Evolutionary conservation across 2,888 invertebrate genomes (phyloP), one percentile per base, ranked within the genome.

Genomic region (Ditula angustiorana): DNA sequence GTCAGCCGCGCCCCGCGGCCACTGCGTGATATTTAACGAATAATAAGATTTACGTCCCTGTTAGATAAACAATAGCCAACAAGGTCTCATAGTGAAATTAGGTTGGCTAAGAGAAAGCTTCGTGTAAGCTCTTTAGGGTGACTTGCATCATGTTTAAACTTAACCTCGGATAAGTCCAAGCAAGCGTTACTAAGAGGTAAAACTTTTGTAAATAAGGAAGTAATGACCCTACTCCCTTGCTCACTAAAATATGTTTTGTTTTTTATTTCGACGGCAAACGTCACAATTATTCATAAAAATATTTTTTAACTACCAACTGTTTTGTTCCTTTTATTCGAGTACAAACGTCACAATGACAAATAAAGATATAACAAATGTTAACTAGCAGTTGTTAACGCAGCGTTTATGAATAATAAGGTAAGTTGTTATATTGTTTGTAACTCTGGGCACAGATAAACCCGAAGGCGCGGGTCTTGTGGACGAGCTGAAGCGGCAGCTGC

Each of bases 401-500:
- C 41, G 5, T 16, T 10, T 10, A 19, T 41, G n/a, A n/a, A n/a
- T n/a, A n/a, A n/a, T n/a, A n/a, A n/a, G n/a, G n/a, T n/a, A n/a
- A n/a, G n/a, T n/a, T n/a, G n/a, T n/a, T n/a, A n/a, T n/a, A n/a
- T n/a, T n/a, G n/a, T n/a, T n/a, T n/a, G n/a, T n/a, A n/a, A n/a
- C n/a, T n/a, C n/a, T n/a, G n/a, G n/a, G n/a, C n/a, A n/a, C 23
- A 64, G 64, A 64, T 79, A 87, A 94, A 90, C 81, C 80, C 74
- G 90, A 90, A 67, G 91, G 87, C 60, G 77, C 81, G 49, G 94
- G 84, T 62, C 83, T 92, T 80, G 96, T 94, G 4, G 97, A 96
- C 75, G 98, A 98, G 74, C 91, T 99, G 74, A 97, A 98, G 85
- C 97, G 98, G 79, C 98, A 99, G 83, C 93, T 99, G 55, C 94